phyloP scores from a whole-genome alignment of 2,113 vertebrate species.

The Procapra przewalskii region DNA sequence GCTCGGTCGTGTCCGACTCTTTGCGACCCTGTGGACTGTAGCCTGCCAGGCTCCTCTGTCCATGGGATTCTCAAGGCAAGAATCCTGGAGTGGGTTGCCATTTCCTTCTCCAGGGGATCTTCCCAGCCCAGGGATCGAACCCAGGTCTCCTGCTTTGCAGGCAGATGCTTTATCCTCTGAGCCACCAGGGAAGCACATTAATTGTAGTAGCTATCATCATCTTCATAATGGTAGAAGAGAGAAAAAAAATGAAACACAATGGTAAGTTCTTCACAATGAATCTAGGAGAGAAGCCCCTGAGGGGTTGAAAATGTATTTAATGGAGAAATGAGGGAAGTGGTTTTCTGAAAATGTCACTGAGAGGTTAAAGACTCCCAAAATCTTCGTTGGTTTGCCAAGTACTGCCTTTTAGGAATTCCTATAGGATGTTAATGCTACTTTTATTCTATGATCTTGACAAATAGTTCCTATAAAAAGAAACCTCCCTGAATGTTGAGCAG shows the following conservation, averaged over 20 bases:
- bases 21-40: too few relatives aligned
- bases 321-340: neutral
- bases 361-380: neutral
- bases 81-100: too few relatives aligned
- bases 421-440: neutral
- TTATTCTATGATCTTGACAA: neutral
- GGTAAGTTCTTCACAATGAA: neutral
- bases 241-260: neutral
- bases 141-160: too few relatives aligned
- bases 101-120: too few relatives aligned
- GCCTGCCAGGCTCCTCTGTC: too few relatives aligned
- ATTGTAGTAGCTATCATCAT: neutral
- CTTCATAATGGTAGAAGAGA: neutral
- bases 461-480: conserved; percentile 1
- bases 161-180: too few relatives aligned
- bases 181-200: neutral
- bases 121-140: too few relatives aligned
- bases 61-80: too few relatives aligned
- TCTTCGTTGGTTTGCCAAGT: neutral
- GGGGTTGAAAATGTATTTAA: neutral
- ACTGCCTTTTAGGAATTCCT: neutral
- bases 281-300: neutral
- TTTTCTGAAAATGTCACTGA: neutral
- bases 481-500: neutral
- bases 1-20: too few relatives aligned